phyloP scores from a whole-genome alignment of 2,797 vertebrate species.

The Gambusia yucatana region DNA sequence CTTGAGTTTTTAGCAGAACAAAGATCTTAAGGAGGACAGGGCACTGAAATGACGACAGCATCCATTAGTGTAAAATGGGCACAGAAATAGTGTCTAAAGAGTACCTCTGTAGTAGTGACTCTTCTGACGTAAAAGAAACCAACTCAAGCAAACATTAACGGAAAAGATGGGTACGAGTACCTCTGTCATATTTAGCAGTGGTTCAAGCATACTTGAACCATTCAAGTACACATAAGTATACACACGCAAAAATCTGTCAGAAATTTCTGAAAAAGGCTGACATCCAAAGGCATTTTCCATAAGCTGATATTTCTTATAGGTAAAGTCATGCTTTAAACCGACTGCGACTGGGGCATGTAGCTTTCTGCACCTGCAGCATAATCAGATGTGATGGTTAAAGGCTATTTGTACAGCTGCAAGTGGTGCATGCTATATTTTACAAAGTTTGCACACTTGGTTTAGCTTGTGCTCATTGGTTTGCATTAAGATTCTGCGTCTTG shows the following conservation, averaged over 20 bases:
- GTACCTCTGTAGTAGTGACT: background rate
- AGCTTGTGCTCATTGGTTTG: background rate
- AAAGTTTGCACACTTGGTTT: constrained; percentile 1
- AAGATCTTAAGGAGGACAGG: background rate
- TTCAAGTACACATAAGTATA: background rate
- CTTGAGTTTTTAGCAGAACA: background rate
- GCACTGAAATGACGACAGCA: background rate
- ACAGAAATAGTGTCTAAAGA: background rate
- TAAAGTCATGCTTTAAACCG: constrained; percentile 6
- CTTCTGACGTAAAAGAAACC: background rate
- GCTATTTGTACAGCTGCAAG: constrained; percentile 5
- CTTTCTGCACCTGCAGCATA: constrained; percentile 32
- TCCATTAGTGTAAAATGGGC: background rate
- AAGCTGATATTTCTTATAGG: background rate
- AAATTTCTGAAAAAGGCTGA: constrained; percentile 8
- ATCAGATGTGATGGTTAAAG: constrained; percentile 26
- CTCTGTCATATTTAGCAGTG: background rate
- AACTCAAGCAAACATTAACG: background rate
- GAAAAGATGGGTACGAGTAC: background rate
- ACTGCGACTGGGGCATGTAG: constrained; percentile 9
- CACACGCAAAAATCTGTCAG: constrained; percentile 5
- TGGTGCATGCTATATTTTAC: background rate
- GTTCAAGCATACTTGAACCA: background rate
- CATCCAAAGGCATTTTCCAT: constrained; percentile 1
- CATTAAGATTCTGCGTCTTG: background rate